Evolutionary conservation across 2,797 vertebrate genomes (phyloP).

Genomic region (Delichon dasypus): DNA sequence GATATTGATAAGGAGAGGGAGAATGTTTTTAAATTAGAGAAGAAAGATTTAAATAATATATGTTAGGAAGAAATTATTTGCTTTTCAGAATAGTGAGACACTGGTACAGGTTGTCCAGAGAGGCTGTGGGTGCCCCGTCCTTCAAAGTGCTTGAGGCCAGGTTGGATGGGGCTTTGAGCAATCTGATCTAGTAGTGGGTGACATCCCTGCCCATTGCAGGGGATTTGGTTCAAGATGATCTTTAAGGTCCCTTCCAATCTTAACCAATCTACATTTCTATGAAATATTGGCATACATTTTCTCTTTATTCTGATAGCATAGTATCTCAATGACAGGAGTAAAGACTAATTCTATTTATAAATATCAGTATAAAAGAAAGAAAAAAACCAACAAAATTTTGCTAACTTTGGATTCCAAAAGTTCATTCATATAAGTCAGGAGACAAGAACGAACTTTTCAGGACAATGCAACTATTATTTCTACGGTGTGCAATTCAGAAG

Average conservation of each 20-base stretch:
- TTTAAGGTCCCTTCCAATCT: not conserved
- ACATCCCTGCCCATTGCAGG: not conserved
- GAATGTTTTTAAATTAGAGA: not conserved
- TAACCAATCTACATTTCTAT: not conserved
- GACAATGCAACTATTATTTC: not conserved
- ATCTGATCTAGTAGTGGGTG: not conserved
- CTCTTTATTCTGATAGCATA: not conserved
- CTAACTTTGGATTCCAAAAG: not conserved
- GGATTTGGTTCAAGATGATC: not conserved
- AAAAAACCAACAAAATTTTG: not conserved
- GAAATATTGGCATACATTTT: not conserved
- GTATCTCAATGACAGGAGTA: not conserved
- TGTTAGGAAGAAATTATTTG: not conserved
- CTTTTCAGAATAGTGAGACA: not conserved
- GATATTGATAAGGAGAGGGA: not conserved
- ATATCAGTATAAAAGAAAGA: not conserved
- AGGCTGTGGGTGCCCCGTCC: not conserved
- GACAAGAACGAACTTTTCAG: not conserved
- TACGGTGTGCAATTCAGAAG: not conserved
- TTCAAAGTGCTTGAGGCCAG: fast-evolving
- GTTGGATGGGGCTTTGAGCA: not conserved
- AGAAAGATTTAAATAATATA: not conserved
- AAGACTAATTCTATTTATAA: not conserved
- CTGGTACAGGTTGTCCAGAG: not conserved
- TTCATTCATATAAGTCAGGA: not conserved